Base-by-base conservation (phyloP, 2,888 invertebrate species). In the Electrophaes corylata region DNA sequence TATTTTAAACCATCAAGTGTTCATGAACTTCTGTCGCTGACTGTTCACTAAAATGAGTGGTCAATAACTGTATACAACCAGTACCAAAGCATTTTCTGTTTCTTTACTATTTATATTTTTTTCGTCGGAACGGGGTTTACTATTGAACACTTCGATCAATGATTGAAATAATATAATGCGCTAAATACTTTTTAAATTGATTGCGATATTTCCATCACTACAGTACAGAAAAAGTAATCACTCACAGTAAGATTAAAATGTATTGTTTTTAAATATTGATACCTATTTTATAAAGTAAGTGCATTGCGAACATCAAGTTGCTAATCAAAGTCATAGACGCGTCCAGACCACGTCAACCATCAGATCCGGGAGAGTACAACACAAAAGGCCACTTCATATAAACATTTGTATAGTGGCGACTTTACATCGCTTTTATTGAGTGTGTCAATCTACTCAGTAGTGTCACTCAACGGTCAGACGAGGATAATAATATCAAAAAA, bases 401-500 rank as follows among this genome's bases (percentile, higher is more conserved):
- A 80, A 76, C 26, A 29, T 29, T n/a, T 29, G 26, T 29, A 29
- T 29, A 26, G 3, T 2, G 72, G 76, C 71, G 70, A 76, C 72
- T 78, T 77, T 76, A 76, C 78, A 70, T 71, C 71, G 71, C 70
- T 74, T 81, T 83, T 78, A 84, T 77, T 78, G 79, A 79, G 75
- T 71, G 70, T 73, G 82, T 80, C 86, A 82, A 79, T 72, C 74
- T 73, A 73, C 70, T 77, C 71, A 70, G 75, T 62, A 71, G 70
- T 82, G 88, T 88, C 90, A 89, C 81, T 88, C 88, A 88, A 85
- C 83, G 87, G 86, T 88, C 89, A 88, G 70, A 79, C 78, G 77
- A 86, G 79, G 79, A 84, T 83, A 82, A 79, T 78, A 74, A 67
- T 67, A 40, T 65, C 65, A 72, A 73, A 79, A 74, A 78, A 78